These are phyloP conservation scores for Eretmocerus hayati DNA, from an alignment of 2,888 invertebrate species.

Conservation along the genomic window DNA sequence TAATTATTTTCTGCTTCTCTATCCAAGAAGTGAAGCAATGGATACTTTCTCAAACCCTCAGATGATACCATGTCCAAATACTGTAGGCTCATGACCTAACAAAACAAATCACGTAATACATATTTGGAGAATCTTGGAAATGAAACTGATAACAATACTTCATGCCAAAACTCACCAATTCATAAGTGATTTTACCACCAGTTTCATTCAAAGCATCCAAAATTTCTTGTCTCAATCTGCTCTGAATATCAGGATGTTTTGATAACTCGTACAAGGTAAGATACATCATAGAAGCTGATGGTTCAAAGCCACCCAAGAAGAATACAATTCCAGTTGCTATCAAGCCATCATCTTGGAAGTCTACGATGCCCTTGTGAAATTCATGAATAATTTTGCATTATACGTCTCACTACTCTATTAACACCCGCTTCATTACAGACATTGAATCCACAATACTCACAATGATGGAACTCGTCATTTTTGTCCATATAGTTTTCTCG, in stretches of 20 bases:
- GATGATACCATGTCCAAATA: slow-evolving; percentile 36
- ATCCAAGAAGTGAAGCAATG: slow-evolving; percentile 37
- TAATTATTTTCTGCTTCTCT: slow-evolving; percentile 31
- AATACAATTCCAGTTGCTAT: slow-evolving; percentile 26
- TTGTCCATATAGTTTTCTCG: slow-evolving; percentile 30
- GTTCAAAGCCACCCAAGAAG: slow-evolving; percentile 37
- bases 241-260: slow-evolving; percentile 29
- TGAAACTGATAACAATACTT: neutral
- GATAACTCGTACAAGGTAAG: slow-evolving; percentile 34
- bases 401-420: neutral
- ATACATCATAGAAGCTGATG: slow-evolving; percentile 30
- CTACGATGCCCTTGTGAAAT: slow-evolving; percentile 32
- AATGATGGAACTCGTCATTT: slow-evolving; percentile 32
- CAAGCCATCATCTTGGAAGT: slow-evolving; percentile 32
- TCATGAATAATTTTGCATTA: no score
- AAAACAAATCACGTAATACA: neutral
- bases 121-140: neutral
- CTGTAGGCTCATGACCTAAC: slow-evolving; percentile 19
- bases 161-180: slow-evolving; percentile 32
- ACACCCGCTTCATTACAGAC: neutral
- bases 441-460: no score
- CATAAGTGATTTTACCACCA: slow-evolving; percentile 33
- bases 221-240: slow-evolving; percentile 30
- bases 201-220: slow-evolving; percentile 22
- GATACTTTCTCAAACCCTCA: slow-evolving; percentile 45